Evolutionary conservation across 1,140 invertebrate genomes (phyloP), one percentile per base, ranked within the genome.

Genomic region (Papilio helenus): DNA sequence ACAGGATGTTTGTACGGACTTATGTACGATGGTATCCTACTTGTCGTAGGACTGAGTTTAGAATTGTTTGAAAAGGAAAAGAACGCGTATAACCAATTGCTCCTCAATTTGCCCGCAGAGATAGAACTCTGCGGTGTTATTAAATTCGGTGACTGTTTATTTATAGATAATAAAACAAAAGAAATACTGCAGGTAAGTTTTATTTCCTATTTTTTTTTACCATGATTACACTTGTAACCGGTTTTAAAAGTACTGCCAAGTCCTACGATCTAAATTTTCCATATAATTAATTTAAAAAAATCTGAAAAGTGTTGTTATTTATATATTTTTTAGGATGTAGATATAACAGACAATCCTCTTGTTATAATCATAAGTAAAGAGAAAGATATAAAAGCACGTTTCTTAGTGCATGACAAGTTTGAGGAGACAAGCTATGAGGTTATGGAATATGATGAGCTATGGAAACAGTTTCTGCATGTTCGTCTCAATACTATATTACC

Each of bases 311-410:
- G 18, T 18, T 18, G 18, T 18, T 18, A 49, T 49, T 49, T 49
- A 49, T 7, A 0, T 16, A 26, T 77, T 79, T 92, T 95, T 82
- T 85, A 96, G 95, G 96, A 97, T 88, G 96, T 97, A 83, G 96
- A 97, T 90, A 96, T 97, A 79, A 97, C 97, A 72, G 97, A 97
- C 88, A 97, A 97, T 93, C 97, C 97, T 42, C 94, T 97, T 58
- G 93, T 97, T 80, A 91, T 97, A 39, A 96, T 96, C 85, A 96
- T 95, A 29, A 95, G 95, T 80, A 93, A 95, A 16, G 87, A 94
- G 73, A 95, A 95, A 79, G 95, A 95, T 23, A 86, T 97, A 73
- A 94, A 96, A 85, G 95, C 96, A 14, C 96, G 96, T 81, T 96
- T 97, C 87, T 95, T 97, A 80, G 95, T 97, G 18, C 97, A 97